Evolutionary conservation across 2,113 vertebrate genomes (phyloP).

Genomic region (Agapornis roseicollis): DNA sequence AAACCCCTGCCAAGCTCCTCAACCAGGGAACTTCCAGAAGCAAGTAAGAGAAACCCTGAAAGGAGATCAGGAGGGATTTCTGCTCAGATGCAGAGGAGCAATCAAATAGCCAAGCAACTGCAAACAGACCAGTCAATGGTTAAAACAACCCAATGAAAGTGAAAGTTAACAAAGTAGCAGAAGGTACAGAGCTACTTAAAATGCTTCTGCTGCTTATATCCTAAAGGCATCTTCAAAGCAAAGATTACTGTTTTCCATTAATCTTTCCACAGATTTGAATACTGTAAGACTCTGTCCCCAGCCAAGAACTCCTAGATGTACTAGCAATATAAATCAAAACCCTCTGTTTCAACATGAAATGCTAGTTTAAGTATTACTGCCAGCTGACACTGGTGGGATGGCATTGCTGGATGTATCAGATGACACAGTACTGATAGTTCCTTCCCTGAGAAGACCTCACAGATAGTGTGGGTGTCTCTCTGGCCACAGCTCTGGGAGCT

Average conservation of each 20-base stretch:
- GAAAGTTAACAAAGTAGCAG: background rate
- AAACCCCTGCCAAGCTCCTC: background rate
- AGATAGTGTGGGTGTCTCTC: background rate
- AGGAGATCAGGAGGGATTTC: background rate
- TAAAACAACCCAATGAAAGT: background rate
- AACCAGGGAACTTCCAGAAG: background rate
- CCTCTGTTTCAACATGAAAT: background rate
- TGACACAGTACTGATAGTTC: background rate
- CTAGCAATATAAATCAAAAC: background rate
- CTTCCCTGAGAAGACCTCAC: background rate
- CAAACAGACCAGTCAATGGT: background rate
- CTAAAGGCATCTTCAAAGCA: background rate
- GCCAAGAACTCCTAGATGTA: background rate
- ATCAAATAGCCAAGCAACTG: background rate
- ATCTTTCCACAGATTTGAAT: background rate
- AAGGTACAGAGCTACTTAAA: background rate
- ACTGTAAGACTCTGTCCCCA: background rate
- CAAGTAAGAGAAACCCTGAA: background rate
- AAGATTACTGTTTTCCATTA: background rate
- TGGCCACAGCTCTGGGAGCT: background rate
- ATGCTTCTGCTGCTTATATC: background rate
- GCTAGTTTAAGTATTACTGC: background rate
- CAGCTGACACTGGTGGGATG: background rate
- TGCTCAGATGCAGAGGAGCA: background rate
- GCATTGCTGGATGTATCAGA: background rate